phyloP scores from a whole-genome alignment of 2,888 invertebrate genomes.

The Spatulosminthurus flaviceps region DNA sequence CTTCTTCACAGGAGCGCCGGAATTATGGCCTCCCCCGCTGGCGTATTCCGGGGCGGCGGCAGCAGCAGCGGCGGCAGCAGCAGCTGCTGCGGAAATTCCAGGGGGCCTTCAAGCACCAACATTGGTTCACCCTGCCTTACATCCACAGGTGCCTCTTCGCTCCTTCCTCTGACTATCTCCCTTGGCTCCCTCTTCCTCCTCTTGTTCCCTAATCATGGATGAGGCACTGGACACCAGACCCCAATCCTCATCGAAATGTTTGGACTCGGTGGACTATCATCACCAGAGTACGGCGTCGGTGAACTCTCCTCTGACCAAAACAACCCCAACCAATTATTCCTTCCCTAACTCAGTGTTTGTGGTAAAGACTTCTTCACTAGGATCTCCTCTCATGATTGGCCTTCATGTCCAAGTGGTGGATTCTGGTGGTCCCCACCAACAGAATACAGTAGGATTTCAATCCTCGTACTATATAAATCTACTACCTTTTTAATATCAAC shows the following conservation, averaged over 20 bases:
- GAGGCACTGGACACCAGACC: conserved; percentile 42
- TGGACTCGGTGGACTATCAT: conserved; percentile 29
- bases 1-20: conserved; percentile 74
- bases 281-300: conserved; percentile 1
- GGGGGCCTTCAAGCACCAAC: conserved; percentile 86
- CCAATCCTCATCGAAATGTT: conserved; percentile 21
- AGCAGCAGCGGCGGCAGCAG: conserved; percentile 70
- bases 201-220: conserved; percentile 60
- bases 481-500: conserved; percentile 7
- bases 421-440: conserved; percentile 51
- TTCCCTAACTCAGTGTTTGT: conserved; percentile 49
- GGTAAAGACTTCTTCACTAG: conserved; percentile 51
- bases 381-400: conserved; percentile 50
- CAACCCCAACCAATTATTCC: conserved; percentile 33
- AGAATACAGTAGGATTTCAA: conserved; percentile 54
- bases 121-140: conserved; percentile 95
- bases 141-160: conserved; percentile 95
- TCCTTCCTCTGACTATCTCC: conserved; percentile 88
- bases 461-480: conserved; percentile 50
- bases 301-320: conserved; percentile 39
- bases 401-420: conserved; percentile 52
- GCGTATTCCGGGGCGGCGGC: conserved; percentile 76
- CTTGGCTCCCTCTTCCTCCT: conserved; percentile 53
- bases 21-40: conserved; percentile 89
- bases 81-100: conserved; percentile 76